phyloP scores from a whole-genome alignment of 2,113 vertebrate genomes.

The Cyrtonyx montezumae region DNA sequence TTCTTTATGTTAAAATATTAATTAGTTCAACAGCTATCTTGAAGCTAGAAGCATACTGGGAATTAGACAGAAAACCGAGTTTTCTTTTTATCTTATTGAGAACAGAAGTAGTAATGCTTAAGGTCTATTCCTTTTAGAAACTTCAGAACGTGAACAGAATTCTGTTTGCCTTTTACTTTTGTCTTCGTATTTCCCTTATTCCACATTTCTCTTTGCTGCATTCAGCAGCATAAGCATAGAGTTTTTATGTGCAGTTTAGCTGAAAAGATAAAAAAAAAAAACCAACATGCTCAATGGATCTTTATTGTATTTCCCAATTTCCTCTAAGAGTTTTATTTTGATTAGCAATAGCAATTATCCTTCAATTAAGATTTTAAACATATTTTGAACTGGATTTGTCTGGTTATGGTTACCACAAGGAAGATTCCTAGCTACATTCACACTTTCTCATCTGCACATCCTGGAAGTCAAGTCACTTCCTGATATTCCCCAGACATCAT shows the following conservation, averaged over 20 bases:
- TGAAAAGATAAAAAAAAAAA: neutral
- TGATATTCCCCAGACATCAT: neutral
- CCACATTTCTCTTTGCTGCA: neutral
- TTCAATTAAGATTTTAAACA: neutral
- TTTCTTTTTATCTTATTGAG: neutral
- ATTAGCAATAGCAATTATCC: neutral
- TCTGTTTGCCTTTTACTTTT: neutral
- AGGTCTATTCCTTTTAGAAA: neutral
- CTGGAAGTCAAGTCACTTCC: neutral
- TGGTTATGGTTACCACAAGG: neutral
- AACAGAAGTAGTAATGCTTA: neutral
- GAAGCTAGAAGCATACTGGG: neutral
- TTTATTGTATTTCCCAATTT: neutral
- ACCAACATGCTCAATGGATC: neutral
- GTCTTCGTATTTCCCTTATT: neutral
- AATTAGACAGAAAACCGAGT: neutral
- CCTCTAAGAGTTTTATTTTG: neutral
- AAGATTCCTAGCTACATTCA: neutral
- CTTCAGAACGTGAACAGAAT: neutral
- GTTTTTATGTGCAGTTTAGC: neutral
- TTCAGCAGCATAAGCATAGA: neutral
- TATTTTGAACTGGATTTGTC: neutral
- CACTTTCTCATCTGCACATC: neutral
- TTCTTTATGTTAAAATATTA: conserved; percentile 22
- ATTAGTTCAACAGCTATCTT: neutral